phyloP scores from a whole-genome alignment of 2,888 invertebrate genomes.

The Charanyca ferruginea region DNA sequence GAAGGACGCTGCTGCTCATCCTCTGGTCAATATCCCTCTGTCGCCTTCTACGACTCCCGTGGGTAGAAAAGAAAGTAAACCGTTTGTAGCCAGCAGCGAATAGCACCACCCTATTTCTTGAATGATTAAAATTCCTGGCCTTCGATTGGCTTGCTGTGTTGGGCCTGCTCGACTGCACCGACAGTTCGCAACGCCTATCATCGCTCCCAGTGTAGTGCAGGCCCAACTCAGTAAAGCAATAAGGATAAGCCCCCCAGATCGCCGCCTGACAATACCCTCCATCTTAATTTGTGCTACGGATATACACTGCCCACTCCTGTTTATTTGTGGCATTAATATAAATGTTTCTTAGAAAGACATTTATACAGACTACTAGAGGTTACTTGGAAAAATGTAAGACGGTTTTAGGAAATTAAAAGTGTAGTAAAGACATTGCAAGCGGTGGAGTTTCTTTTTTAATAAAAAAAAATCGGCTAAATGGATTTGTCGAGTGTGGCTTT shows the following conservation, averaged over 20 bases:
- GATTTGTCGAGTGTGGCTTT: too few species aligned
- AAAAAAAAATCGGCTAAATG: too few species aligned
- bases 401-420: too few species aligned
- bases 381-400: background rate
- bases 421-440: background rate
- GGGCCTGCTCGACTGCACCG: background rate
- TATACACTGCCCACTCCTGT: conserved; percentile 55
- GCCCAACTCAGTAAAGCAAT: conserved; percentile 27
- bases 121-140: too few species aligned
- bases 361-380: background rate
- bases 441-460: background rate
- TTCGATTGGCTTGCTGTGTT: too few species aligned
- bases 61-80: too few species aligned
- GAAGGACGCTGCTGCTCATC: too few species aligned
- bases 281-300: conserved; percentile 66
- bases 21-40: too few species aligned
- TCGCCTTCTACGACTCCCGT: too few species aligned
- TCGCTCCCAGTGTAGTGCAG: background rate
- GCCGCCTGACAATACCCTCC: conserved; percentile 50
- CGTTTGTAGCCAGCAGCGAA: too few species aligned
- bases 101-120: too few species aligned
- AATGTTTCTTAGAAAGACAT: background rate
- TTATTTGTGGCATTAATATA: conserved; percentile 54
- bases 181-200: background rate
- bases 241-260: conserved; percentile 54